phyloP scores from a whole-genome alignment of 2,113 vertebrate genomes.

The Zapus hudsonius region DNA sequence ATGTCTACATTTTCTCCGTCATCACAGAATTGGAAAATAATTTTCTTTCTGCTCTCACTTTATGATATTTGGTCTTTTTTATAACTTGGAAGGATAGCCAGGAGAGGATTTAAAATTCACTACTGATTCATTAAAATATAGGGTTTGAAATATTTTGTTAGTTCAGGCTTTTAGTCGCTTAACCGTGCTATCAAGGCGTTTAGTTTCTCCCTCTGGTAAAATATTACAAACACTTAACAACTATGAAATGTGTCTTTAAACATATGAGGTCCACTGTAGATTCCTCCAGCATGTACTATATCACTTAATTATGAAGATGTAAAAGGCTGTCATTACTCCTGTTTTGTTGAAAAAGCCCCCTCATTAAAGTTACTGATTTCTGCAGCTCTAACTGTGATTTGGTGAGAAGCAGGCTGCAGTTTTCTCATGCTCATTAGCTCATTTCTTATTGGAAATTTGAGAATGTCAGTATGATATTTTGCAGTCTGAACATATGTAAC shows the following conservation, averaged over 20 bases:
- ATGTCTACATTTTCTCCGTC: slow-evolving; percentile 58
- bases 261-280: slow-evolving; percentile 30
- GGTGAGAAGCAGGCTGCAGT: neutral
- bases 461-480: neutral
- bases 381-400: neutral
- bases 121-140: slow-evolving; percentile 65
- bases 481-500: neutral
- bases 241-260: slow-evolving; percentile 65
- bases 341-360: slow-evolving; percentile 25
- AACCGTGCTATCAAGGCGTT: slow-evolving; percentile 42
- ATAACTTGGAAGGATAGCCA: slow-evolving; percentile 51
- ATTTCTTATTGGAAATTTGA: slow-evolving; percentile 13
- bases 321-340: slow-evolving; percentile 48
- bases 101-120: slow-evolving; percentile 56
- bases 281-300: slow-evolving; percentile 19
- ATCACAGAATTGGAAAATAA: slow-evolving; percentile 59
- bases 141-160: slow-evolving; percentile 50
- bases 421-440: slow-evolving; percentile 12
- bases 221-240: slow-evolving; percentile 42
- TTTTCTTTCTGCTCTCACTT: slow-evolving; percentile 64
- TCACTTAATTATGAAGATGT: slow-evolving; percentile 43
- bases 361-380: slow-evolving; percentile 45
- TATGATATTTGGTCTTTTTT: slow-evolving; percentile 56
- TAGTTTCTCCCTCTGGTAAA: slow-evolving; percentile 48
- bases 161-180: slow-evolving; percentile 53